Conservation (phyloP, 1,140 invertebrate species). For the Watersipora subatra region DNA sequence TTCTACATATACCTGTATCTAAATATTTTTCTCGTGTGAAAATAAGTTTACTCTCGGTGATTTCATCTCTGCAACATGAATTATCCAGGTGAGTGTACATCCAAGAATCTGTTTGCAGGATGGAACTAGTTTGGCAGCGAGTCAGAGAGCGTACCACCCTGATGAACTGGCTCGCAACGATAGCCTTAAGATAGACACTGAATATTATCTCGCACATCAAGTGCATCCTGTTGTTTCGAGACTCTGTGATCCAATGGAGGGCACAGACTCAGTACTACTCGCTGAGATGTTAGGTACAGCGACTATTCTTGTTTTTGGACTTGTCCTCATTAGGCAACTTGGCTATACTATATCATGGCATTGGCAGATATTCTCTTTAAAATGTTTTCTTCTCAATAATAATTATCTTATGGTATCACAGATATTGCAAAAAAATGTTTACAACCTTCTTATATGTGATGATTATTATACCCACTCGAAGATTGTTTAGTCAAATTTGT, state of each 20-base stretch:
- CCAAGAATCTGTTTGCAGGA: too few species aligned
- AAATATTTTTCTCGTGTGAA: too few species aligned
- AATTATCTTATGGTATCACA: not conserved
- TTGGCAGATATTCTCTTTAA: not conserved
- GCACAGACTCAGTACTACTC: conserved; percentile 72
- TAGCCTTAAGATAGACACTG: conserved; percentile 42
- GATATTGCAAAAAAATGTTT: not conserved
- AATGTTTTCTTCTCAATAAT: not conserved
- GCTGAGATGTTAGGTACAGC: conserved; percentile 70
- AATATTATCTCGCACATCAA: conserved; percentile 45
- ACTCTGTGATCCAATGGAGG: conserved; percentile 87
- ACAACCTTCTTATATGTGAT: not conserved
- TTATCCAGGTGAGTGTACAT: too few species aligned
- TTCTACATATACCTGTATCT: too few species aligned
- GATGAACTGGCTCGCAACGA: conserved; percentile 66
- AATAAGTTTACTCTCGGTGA: too few species aligned
- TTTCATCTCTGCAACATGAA: too few species aligned
- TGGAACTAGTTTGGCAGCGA: conserved; percentile 52
- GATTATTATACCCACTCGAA: too few species aligned
- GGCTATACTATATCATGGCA: not conserved
- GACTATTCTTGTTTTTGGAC: not conserved
- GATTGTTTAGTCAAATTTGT: too few species aligned
- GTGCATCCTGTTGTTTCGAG: conserved; percentile 85
- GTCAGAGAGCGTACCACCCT: conserved; percentile 84
- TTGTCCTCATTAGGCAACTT: not conserved